Base-by-base conservation (phyloP, 2,113 vertebrate species). In the Sprattus sprattus region DNA sequence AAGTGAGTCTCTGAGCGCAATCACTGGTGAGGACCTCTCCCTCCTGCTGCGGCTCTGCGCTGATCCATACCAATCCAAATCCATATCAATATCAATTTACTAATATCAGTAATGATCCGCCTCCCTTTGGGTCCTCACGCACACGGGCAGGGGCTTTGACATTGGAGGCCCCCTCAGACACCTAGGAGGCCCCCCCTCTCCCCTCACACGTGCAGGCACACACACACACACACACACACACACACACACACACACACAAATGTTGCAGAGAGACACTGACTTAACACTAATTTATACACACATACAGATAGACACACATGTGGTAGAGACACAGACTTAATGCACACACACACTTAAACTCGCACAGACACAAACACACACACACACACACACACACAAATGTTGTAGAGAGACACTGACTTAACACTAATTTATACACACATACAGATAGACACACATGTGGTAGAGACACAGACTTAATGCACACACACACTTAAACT, bases 81-180 rank as follows among this genome's bases (percentile, higher is more conserved):
- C 95, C 94, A 96, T 98, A 97, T 99, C 96, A 96, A 99, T 99
- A 98, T 97, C 96, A 96, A 97, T 98, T 98, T 97, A 96, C 96
- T 96, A 93, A 96, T 98, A 98, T 97, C 97, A 97, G 98, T 99
- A 97, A 97, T 96, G 93, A 96, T 96, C 95, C 95, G 89, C 89
- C 94, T 96, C 96, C 95, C 95, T 89, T 93, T 86, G 95, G 96
- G 96, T 94, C 90, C 46, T 91, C 90, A 39, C 67, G 9, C 71
- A 95, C 93, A 96, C 89, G 78, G 93, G 93, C 93, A 92, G 92
- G 39, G 93, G 91, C 92, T 93, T 92, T 94, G 92, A 93, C 94
- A 92, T 93, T 93, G 94, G 88, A 92, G 91, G 91, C 89, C 90
- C 90, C 89, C 92, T 85, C 91, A 93, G 90, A 92, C 92, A 87